Evolutionary conservation across 2,888 invertebrate genomes (phyloP), one percentile per base, ranked within the genome.

Genomic region (Cabera pusaria): DNA sequence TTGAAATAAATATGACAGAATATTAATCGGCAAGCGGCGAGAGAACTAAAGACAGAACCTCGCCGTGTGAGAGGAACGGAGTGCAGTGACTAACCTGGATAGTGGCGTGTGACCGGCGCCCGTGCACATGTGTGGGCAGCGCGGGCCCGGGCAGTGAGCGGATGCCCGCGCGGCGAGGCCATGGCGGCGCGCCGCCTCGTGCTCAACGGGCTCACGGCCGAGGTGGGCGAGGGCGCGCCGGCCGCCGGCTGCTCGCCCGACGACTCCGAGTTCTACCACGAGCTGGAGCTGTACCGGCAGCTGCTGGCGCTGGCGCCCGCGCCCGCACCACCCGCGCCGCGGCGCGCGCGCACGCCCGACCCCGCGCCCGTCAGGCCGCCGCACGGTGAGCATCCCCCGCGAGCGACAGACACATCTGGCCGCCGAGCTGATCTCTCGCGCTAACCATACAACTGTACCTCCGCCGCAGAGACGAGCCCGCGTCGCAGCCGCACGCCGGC

Each of bases 161-260:
- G 51, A 67, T 66, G 67, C 62, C 64, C 62, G 62, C 70, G 49
- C 75, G 81, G 45, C 73, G 57, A 60, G 68, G 48, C 8, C 7
- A 31, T 31, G 37, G 31, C 29, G 37, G 37, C 33, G 67, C 76
- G 82, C 46, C 76, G 84, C 56, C 77, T 86, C 49, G 86, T 85
- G 59, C 74, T 87, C 33, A 86, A 87, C 67, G 86, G 85, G 25
- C 71, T 85, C 36, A 85, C 85, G 59, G 85, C 85, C 52, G 83
- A 85, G 67, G 80, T 77, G 57, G 56, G 67, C 44, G 69, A 59
- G 35, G 63, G 23, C 44, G 49, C 6, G 37, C 42, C 26, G 45
- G 22, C 27, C 24, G 24, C 21, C 16, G 20, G 18, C 35, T 49
- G 69, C 72, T 44, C 17, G 6, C 36, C 34, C 19, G 47, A 37